phyloP scores from a whole-genome alignment of 2,888 invertebrate genomes.

The Callinectes sapidus region DNA sequence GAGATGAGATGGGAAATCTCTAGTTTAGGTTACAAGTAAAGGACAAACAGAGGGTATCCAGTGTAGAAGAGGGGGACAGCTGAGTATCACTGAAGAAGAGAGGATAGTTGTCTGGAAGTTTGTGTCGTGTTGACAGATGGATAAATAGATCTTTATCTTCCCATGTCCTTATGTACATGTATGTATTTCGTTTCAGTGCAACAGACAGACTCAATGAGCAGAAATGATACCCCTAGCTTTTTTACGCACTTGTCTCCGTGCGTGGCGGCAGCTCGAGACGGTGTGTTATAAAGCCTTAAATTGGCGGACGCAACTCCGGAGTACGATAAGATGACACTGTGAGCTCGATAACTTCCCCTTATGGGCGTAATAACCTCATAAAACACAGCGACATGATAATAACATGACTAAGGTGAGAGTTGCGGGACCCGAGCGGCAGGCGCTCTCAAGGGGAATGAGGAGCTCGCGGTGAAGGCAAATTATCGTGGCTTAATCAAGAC shows the following conservation, averaged over 20 bases:
- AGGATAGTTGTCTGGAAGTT: too few species aligned
- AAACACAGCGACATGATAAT: constrained; percentile 50
- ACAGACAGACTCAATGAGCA: not conserved
- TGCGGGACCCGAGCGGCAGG: not conserved
- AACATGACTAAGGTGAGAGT: constrained; percentile 23
- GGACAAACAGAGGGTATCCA: too few species aligned
- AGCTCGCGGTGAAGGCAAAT: constrained; percentile 30
- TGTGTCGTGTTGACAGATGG: too few species aligned
- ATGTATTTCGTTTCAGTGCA: not conserved
- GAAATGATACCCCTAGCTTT: not conserved
- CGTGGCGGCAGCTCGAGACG: not conserved
- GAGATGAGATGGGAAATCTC: too few species aligned
- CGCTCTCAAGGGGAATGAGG: not conserved
- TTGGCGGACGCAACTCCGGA: constrained; percentile 18
- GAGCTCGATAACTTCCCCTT: constrained; percentile 45
- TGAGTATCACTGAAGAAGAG: too few species aligned
- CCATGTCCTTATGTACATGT: not conserved
- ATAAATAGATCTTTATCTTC: not conserved
- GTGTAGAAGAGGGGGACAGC: too few species aligned
- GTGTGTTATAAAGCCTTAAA: constrained; percentile 32
- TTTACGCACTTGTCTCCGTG: not conserved
- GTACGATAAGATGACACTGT: constrained; percentile 50
- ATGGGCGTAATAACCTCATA: constrained; percentile 43
- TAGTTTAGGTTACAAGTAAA: too few species aligned
- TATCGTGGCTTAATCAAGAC: not conserved